Evolutionary conservation across 2,888 invertebrate genomes (phyloP).

Genomic region (Podabrus alpinus): DNA sequence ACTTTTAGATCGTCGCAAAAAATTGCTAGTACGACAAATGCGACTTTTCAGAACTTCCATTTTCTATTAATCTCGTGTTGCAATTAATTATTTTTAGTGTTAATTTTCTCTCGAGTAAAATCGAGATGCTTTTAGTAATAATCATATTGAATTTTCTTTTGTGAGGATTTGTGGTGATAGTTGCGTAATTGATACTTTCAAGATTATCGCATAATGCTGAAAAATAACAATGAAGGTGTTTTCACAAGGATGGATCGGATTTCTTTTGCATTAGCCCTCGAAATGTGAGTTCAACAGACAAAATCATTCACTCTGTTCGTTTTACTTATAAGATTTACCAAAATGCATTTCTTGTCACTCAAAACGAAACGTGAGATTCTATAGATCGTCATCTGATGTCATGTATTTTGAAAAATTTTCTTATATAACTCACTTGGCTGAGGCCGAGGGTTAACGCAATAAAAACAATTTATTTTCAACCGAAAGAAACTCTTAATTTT

Average conservation of each 20-base stretch:
- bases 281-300: not conserved
- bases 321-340: not conserved
- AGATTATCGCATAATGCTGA: not conserved
- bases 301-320: not conserved
- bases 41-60: constrained; percentile 7
- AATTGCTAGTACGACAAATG: constrained; percentile 15
- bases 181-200: not conserved
- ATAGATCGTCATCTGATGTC: not conserved
- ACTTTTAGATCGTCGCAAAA: constrained; percentile 12
- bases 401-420: not conserved
- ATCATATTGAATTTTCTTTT: not conserved
- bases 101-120: not conserved
- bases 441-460: not conserved
- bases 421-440: no score
- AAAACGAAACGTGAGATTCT: not conserved
- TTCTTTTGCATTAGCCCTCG: not conserved
- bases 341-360: not conserved
- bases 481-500: not conserved
- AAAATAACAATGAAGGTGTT: not conserved
- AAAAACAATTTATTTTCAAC: not conserved
- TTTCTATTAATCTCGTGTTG: not conserved
- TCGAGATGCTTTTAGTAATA: not conserved
- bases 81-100: not conserved
- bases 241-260: not conserved
- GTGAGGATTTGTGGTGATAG: not conserved